Evolutionary conservation across 2,888 invertebrate genomes (phyloP), one percentile per base, ranked within the genome.

Genomic region (Busseola fusca): DNA sequence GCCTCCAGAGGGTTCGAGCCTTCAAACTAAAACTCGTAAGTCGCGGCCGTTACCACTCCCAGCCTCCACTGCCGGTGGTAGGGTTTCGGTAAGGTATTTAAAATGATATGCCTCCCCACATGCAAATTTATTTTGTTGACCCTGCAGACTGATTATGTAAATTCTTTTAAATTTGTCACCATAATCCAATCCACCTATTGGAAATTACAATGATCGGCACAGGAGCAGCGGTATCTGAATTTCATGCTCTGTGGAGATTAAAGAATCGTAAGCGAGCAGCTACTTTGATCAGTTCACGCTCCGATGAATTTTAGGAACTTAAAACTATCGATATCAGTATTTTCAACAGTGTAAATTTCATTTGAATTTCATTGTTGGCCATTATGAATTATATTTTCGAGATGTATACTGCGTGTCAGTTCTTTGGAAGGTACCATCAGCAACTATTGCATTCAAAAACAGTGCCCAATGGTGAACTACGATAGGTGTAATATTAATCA

Each of bases 251-350:
- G 25, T 56, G 30, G 54, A 72, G 59, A 79, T 69, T 54, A 62
- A 54, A 50, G 66, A 64, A 76, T 52, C 50, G 40, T 65, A 18
- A 63, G 18, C 50, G 62, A 62, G 42, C 68, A 12, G 76, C 18
- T 27, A 57, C 57, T 80, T 81, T 76, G 77, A 76, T 73, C 64
- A 37, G 57, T 67, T 69, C 57, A 81, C 72, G 81, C 59, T 69
- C 10, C 42, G 12, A 37, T 54, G 66, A 59, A 3, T 72, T 62
- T 64, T 27, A 52, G 18, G 21, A 66, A 56, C 56, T 48, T 50
- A 21, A 63, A 65, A 27, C 58, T 68, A 37, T 59, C 59, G 14
- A 64, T 59, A 48, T 60, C n/a, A 21, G 25, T 50, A 25, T 40
- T 54, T 48, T 52, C 42, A 52, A 54, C 48, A 48, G 27, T 16